A percentile compares a stretch with the other conserved stretches of the same genome.
Evolutionary conservation across 2,888 invertebrate species (phyloP).

Genomic region (Caenorhabditis japonica): DNA sequence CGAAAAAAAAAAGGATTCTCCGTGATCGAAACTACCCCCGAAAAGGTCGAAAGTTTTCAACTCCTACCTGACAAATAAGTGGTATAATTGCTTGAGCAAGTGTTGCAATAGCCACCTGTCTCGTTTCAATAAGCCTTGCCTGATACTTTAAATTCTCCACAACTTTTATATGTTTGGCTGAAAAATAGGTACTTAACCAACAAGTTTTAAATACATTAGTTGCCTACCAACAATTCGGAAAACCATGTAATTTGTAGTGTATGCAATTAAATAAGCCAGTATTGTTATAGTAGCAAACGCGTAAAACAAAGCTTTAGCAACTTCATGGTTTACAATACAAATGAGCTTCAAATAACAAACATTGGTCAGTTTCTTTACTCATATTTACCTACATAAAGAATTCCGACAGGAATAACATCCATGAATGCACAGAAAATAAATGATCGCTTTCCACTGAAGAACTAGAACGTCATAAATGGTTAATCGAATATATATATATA

Average conservation of each 20-base stretch:
- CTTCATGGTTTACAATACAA: slow-evolving; percentile 63
- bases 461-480: slow-evolving; percentile 47
- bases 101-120: slow-evolving; percentile 72
- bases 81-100: slow-evolving; percentile 71
- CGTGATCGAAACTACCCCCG: too few species aligned
- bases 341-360: slow-evolving; percentile 38
- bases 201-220: slow-evolving; percentile 3
- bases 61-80: slow-evolving; percentile 67
- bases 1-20: too few species aligned
- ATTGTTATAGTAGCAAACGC: slow-evolving; percentile 64
- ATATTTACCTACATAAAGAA: slow-evolving; percentile 57
- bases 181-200: slow-evolving; percentile 9
- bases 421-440: slow-evolving; percentile 64
- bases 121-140: slow-evolving; percentile 65
- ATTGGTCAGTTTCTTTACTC: slow-evolving; percentile 5
- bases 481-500: too few species aligned
- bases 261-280: slow-evolving; percentile 67
- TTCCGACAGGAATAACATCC: slow-evolving; percentile 63
- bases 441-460: slow-evolving; percentile 61
- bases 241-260: slow-evolving; percentile 67
- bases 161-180: slow-evolving; percentile 67
- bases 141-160: slow-evolving; percentile 68
- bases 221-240: slow-evolving; percentile 69
- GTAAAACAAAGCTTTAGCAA: slow-evolving; percentile 63
- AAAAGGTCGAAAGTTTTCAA: too few species aligned